Conservation (phyloP, 2,113 vertebrate genomes). For the Catagonus wagneri region DNA sequence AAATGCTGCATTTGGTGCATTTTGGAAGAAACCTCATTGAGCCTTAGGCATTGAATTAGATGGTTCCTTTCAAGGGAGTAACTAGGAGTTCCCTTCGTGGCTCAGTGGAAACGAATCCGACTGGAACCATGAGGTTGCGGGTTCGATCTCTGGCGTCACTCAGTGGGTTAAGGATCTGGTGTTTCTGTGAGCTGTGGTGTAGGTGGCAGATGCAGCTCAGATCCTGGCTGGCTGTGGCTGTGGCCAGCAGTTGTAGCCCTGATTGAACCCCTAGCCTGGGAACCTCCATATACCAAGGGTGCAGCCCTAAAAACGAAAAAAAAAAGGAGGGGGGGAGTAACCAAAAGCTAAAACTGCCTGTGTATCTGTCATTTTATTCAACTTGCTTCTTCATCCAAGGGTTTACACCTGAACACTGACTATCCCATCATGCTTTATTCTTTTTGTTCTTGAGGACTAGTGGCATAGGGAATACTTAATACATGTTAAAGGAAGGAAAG, state of each 20-base stretch:
- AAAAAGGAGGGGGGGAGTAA: not conserved
- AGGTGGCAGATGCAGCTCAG: no score
- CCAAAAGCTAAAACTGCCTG: not conserved
- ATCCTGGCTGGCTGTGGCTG: no score
- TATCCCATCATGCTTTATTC: not conserved
- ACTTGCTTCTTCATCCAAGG: not conserved
- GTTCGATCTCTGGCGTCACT: no score
- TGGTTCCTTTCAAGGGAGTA: not conserved
- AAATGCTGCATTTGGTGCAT: not conserved
- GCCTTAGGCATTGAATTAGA: not conserved
- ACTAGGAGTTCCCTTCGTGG: no score
- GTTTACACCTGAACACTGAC: not conserved
- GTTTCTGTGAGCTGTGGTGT: no score
- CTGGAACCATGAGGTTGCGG: no score
- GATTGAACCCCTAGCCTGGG: no score
- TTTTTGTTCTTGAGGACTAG: not conserved
- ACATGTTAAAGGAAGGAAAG: not conserved
- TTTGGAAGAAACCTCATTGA: conserved; percentile 28
- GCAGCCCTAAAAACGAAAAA: no score
- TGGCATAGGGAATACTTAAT: not conserved
- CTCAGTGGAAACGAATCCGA: no score
- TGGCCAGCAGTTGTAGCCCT: no score
- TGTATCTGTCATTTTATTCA: not conserved
- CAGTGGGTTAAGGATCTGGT: no score
- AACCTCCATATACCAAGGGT: no score